These are phyloP conservation scores for Malachius bipustulatus DNA, from an alignment of 2,888 invertebrate species.

Conservation along the genomic window DNA sequence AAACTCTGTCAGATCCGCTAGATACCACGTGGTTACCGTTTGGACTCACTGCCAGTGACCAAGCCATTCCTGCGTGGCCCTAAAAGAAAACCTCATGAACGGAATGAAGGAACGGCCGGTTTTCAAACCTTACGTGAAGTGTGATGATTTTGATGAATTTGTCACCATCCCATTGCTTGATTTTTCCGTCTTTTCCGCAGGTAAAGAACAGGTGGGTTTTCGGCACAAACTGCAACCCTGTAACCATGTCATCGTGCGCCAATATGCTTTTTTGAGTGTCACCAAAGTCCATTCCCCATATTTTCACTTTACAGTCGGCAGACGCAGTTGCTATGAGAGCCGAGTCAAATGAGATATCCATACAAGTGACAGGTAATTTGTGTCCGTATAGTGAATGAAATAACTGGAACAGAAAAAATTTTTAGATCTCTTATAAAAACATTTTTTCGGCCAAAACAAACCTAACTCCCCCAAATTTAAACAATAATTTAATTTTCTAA, in stretches of 20 bases:
- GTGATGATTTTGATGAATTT: conserved; percentile 83
- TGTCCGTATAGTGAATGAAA: conserved; percentile 93
- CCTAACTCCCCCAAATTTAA: too few relatives aligned
- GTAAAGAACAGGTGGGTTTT: conserved; percentile 90
- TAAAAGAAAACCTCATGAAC: too few relatives aligned
- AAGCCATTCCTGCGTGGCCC: conserved; percentile 76
- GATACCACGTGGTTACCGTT: conserved; percentile 68
- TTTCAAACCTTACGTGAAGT: conserved; percentile 67
- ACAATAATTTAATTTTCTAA: too few relatives aligned
- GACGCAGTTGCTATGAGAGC: conserved; percentile 86
- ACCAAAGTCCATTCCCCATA: conserved; percentile 99
- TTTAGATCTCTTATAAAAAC: conserved; percentile 4
- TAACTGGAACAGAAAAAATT: conserved; percentile 48
- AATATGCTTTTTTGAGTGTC: conserved; percentile 93
- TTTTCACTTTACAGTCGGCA: conserved; percentile 88
- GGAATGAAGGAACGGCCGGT: conserved; percentile 28
- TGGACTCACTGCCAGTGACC: conserved; percentile 62
- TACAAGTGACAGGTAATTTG: conserved; percentile 81
- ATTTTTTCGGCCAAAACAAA: too few relatives aligned
- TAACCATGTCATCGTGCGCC: conserved; percentile 93
- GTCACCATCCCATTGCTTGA: conserved; percentile 97
- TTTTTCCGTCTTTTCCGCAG: conserved; percentile 82
- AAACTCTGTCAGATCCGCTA: conserved; percentile 77
- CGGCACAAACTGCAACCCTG: conserved; percentile 77
- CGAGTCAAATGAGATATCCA: conserved; percentile 88